These are phyloP conservation scores for Mormoops blainvillei DNA, from an alignment of 2,113 vertebrate species.

Conservation along the genomic window DNA sequence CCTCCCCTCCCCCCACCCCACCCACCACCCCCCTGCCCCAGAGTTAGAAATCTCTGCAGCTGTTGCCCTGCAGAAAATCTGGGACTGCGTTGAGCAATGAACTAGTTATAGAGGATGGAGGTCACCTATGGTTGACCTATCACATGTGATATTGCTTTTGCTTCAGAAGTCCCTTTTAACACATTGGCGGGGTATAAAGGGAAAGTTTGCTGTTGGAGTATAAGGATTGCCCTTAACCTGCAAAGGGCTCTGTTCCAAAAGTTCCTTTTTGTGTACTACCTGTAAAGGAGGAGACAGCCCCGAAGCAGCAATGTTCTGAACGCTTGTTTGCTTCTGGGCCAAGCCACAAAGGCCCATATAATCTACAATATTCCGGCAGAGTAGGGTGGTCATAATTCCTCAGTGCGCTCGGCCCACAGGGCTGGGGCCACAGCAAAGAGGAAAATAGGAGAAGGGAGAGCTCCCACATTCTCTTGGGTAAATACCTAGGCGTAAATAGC, in stretches of 20 bases:
- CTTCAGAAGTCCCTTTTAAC: neutral
- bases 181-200: neutral
- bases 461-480: too few relatives aligned
- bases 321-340: neutral
- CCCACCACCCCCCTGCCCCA: too few relatives aligned
- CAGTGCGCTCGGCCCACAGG: neutral
- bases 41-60: too few relatives aligned
- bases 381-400: rapidly evolving
- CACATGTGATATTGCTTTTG: neutral
- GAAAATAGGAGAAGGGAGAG: neutral
- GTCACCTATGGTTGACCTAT: neutral
- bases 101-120: neutral
- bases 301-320: neutral
- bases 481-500: neutral
- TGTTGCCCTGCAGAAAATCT: neutral
- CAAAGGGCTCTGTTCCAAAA: neutral
- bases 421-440: neutral
- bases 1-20: too few relatives aligned
- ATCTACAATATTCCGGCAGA: neutral
- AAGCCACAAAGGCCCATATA: too few relatives aligned
- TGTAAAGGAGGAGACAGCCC: neutral
- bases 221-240: neutral
- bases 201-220: neutral
- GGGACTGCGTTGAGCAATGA: neutral
- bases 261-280: neutral